Evolutionary conservation across 2,888 invertebrate species (phyloP), one percentile per base, ranked within the genome.

Genomic region (Xestia sexstrigata): DNA sequence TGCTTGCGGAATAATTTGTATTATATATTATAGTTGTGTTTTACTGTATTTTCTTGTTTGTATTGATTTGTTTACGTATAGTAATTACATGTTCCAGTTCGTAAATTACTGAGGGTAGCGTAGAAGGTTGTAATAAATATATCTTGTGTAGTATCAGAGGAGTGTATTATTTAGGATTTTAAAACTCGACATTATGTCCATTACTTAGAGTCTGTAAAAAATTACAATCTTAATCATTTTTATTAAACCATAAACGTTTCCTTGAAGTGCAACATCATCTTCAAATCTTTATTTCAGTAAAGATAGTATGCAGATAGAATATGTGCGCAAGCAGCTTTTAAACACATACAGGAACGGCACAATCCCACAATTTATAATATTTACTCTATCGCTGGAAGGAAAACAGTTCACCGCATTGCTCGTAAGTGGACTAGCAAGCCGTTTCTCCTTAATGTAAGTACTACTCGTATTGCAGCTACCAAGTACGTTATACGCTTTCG

Each of bases 381-480:
- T 86, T 86, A 67, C 78, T 78, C 17, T 47, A 52, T 65, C 71
- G 39, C 66, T 82, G 30, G 74, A 69, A 86, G 70, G 86, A 83
- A 83, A 86, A 74, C 83, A 74, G 83, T 83, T 66, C 72, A 78
- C 86, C 83, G 78, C 86, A 78, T 83, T 74, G 83, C 71, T 74
- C 49, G 30, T 86, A 86, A 84, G 83, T 83, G 87, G 72, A 75
- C 86, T 83, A 60, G 74, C 70, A 68, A 78, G 70, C 83, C 67
- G 70, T 86, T 84, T 75, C 86, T 76, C 76, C 77, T 74, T 85
- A 85, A 85, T 83, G 86, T 76, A 66, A 62, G 78, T 86, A 68
- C 78, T 72, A n/a, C n/a, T n/a, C n/a, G n/a, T n/a, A 78, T 78
- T 83, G 69, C 65, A 74, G 71, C 69, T 58, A 35, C 70, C 70